Evolutionary conservation across 2,888 invertebrate genomes (phyloP), one percentile per base, ranked within the genome.

Genomic region (Cephus nigrinus): DNA sequence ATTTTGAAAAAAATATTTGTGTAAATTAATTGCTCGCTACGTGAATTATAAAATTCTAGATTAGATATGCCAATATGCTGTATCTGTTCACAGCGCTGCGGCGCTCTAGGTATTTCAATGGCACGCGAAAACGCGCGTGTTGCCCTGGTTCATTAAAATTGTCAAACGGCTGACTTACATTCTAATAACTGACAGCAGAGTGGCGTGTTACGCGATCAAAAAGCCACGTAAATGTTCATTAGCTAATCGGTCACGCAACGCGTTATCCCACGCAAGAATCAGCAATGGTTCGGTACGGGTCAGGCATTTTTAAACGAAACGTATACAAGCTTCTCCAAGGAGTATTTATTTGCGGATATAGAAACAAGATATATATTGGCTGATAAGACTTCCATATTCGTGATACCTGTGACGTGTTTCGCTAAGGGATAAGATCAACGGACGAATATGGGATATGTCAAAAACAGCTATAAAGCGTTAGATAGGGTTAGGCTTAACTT

Each of bases 191-290:
- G 23, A 55, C 55, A 55, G 55, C 23, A 2, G 23, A 40, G 40
- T 23, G 23, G 55, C 55, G 55, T 55, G 55, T 55, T 23, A 9
- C 23, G 23, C 23, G 23, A 55, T 55, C 55, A 55, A 71, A 71
- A 71, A 33, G 31, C 32, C 71, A 71, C 5, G 31, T 71, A 32
- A 15, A 31, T 33, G 40, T 40, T 77, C 69, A 75, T 69, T 75
- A 35, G 40, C 75, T 74, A 77, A 77, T 75, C 77, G 55, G 77
- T 77, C 75, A 75, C 75, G 75, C 71, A 12, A 55, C 55, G 9
- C 23, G 55, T 23, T 55, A 55, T 23, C 55, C 2, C 55, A 23
- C 9, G 55, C 55, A 23, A 55, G 55, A 23, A 55, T 55, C 23
- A 55, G 23, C 55, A 55, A 23, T 55, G 9, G 55, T 55, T 2